Base-by-base conservation (phyloP, 1,140 invertebrate genomes). In the Pinna nobilis region DNA sequence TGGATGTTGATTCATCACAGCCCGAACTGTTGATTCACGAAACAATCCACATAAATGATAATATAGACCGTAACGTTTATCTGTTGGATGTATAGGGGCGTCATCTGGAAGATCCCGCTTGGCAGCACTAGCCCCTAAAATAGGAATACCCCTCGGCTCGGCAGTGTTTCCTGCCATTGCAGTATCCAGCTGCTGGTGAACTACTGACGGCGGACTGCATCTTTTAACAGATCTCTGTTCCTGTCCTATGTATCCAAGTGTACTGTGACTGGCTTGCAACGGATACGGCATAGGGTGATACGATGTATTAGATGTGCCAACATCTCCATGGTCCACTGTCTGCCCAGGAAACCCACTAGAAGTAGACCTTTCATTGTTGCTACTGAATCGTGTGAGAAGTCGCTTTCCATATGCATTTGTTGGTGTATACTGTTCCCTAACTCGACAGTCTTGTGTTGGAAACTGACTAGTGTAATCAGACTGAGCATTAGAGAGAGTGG, bases 1-100 rank as follows among this genome's bases (percentile, higher is more conserved):
- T 0, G 96, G 96, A 89, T 95, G 94, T 50, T 94, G 86, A 57
- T 93, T 92, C 94, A 98, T 95, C 0, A 94, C 95, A 33, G 93
- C 91, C 30, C 92, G 91, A 0, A 98, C 96, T 86, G 96, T 94
- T 69, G 95, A 93, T 84, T 96, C 94, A 0, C 96, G 95, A 87
- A 98, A 98, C 41, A 97, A 93, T 41, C 93, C 94, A 11, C 94
- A 92, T 35, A 98, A 89, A 86, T 97, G 95, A 87, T 95, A 96
- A 82, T 95, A 95, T 70, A 96, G 88, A 71, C 93, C 91, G 30
- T 93, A 90, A 4, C 95, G 91, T 3, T 93, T 92, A 69, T 95
- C 94, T 37, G 93, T 92, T 9, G 77, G 67, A 90, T 50, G 32
- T 30, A 85, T 84, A 11, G 77, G 73, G 1, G 71, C 50, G n/a